Base-by-base conservation (phyloP, 2,113 vertebrate species). In the Lamprologus ornatipinnis region DNA sequence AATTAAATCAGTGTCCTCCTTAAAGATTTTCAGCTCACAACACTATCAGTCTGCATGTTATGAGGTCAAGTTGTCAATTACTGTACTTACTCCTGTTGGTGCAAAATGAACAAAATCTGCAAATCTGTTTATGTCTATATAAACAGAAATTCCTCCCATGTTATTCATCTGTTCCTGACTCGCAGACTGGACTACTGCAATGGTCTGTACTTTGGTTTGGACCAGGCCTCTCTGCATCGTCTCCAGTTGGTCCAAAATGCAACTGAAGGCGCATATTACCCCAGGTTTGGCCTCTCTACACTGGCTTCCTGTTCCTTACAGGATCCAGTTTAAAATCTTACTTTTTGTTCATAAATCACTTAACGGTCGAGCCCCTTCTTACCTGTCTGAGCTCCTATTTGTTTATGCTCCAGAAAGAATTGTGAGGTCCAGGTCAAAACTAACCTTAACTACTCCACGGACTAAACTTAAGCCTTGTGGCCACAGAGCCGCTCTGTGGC, bases 321-420 rank as follows among this genome's bases (percentile, higher is more conserved):
- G 15, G 58, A 63, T 19, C 28, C 58, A 35, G 31, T 35, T 63
- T 19, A 33, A 63, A 63, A 2, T 63, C 2, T 0, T 33, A 35
- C 4, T 63, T 63, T 19, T 63, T 63, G 28, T 63, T 63, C 31
- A 33, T 63, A 11, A 7, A 35, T 4, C 2, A 11, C 58, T 35
- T 35, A 63, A 63, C 2, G 1, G 28, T 31, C 15, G 3, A 60
- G 28, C 58, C 28, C 58, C 5, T 19, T 60, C 58, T 63, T 1
- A 33, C 28, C 57, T 1, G 28, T 60, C 57, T 60, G 28, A 60
- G 57, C 9, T 33, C 57, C 57, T 60, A 19, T 60, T 31, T 19
- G 15, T 10, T 33, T 63, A 63, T 63, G 1, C 28, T 60, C 57
- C 28, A 17, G 28, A 60, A 60, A 4, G 28, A 19, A 19, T 33